These are phyloP conservation scores for Bubo scandiacus DNA, from an alignment of 2,113 vertebrate species.

Conservation along the genomic window DNA sequence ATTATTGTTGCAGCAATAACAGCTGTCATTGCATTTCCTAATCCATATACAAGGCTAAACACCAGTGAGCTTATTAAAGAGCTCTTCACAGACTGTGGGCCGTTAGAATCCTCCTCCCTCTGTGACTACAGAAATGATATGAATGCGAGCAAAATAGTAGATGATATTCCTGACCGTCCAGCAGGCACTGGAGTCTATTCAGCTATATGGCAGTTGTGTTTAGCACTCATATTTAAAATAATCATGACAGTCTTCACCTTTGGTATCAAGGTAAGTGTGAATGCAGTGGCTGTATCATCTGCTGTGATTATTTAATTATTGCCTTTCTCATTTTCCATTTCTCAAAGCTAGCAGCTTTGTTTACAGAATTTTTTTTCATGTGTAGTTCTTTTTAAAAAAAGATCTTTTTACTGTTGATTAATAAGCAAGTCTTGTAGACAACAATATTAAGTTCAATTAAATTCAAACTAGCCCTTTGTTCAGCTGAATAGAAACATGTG, in stretches of 20 bases:
- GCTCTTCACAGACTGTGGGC: constrained; percentile 96
- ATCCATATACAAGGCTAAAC: constrained; percentile 95
- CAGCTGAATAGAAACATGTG: neutral
- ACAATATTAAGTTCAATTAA: neutral
- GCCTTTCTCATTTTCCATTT: neutral
- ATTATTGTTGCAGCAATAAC: constrained; percentile 95
- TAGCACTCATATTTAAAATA: constrained; percentile 97
- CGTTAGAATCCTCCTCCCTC: constrained; percentile 92
- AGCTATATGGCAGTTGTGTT: constrained; percentile 96
- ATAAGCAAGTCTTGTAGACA: neutral
- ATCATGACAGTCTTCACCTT: constrained; percentile 99
- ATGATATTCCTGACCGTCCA: constrained; percentile 88
- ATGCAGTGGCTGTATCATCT: neutral
- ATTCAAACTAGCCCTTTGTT: neutral
- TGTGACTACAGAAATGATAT: constrained; percentile 96
- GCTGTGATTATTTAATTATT: neutral
- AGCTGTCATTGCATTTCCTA: constrained; percentile 93
- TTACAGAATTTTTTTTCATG: neutral
- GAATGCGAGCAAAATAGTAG: constrained; percentile 90
- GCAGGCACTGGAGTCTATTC: constrained; percentile 93
- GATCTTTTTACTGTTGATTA: neutral
- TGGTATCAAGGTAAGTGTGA: constrained; percentile 89
- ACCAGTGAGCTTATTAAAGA: constrained; percentile 98
- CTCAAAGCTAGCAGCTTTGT: neutral
- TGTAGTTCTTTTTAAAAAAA: neutral